phyloP scores from a whole-genome alignment of 2,888 invertebrate species.

The Bursaphelenchus okinawaensis region DNA sequence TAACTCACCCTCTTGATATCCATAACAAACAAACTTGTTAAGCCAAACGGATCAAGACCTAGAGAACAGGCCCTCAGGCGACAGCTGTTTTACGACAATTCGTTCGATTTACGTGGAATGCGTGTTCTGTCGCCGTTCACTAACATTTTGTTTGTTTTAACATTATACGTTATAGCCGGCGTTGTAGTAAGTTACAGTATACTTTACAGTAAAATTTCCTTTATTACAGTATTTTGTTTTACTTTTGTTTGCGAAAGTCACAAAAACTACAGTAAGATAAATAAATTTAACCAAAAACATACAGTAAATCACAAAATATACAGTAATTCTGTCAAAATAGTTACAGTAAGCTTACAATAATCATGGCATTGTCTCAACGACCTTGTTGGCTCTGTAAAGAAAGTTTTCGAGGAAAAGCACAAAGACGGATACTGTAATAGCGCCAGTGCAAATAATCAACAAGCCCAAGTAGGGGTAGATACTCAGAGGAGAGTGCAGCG shows the following conservation, averaged over 20 bases:
- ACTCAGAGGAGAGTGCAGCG: neutral
- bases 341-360: too few species aligned
- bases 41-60: neutral
- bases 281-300: too few species aligned
- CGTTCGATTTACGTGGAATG: neutral
- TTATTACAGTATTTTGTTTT: too few species aligned
- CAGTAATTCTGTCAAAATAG: too few species aligned
- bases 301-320: too few species aligned
- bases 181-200: too few species aligned
- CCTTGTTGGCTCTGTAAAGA: neutral
- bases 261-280: neutral
- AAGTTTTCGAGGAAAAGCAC: neutral
- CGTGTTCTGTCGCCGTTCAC: too few species aligned
- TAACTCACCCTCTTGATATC: neutral
- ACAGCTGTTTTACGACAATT: neutral
- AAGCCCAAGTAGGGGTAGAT: constrained; percentile 1
- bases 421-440: neutral
- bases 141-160: too few species aligned
- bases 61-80: neutral
- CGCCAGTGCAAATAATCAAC: neutral
- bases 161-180: too few species aligned
- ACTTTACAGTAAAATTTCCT: too few species aligned
- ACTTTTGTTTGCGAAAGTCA: neutral
- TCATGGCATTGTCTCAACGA: too few species aligned
- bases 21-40: neutral